A percentile compares a stretch with the other conserved stretches of the same genome.
Conservation (phyloP, 2,888 invertebrate genomes). For the Tetheella fluctuosa region DNA sequence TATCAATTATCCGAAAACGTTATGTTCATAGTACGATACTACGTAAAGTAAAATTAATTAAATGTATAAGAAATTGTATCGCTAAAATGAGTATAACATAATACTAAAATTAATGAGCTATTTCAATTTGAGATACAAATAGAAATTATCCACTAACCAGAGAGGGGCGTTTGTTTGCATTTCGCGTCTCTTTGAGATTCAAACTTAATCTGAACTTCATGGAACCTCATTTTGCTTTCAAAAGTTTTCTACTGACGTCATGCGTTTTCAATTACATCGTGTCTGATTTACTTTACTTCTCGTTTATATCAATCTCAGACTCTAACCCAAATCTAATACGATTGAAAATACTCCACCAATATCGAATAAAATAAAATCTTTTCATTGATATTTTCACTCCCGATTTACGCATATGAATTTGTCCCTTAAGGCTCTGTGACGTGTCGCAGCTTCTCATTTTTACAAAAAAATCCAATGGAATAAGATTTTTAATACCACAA, state of each 20-base stretch:
- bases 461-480: background rate
- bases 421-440: constrained; percentile 18
- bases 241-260: background rate
- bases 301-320: background rate
- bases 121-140: background rate
- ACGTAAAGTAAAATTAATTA: too few species aligned
- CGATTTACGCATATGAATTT: constrained; percentile 22
- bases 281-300: background rate
- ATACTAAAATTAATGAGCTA: background rate
- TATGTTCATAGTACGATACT: too few species aligned
- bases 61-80: too few species aligned
- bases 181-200: background rate
- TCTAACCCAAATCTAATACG: background rate
- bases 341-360: background rate
- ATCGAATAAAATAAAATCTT: too few species aligned
- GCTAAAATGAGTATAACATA: too few species aligned
- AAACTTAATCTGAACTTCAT: background rate
- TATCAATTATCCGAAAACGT: too few species aligned
- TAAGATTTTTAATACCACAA: background rate
- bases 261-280: background rate
- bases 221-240: constrained; percentile 8
- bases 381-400: constrained; percentile 13
- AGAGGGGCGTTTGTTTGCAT: background rate
- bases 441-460: background rate
- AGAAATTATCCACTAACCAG: background rate